Evolutionary conservation across 2,113 vertebrate genomes (phyloP), one percentile per base, ranked within the genome.

Genomic region (Bufo bufo): DNA sequence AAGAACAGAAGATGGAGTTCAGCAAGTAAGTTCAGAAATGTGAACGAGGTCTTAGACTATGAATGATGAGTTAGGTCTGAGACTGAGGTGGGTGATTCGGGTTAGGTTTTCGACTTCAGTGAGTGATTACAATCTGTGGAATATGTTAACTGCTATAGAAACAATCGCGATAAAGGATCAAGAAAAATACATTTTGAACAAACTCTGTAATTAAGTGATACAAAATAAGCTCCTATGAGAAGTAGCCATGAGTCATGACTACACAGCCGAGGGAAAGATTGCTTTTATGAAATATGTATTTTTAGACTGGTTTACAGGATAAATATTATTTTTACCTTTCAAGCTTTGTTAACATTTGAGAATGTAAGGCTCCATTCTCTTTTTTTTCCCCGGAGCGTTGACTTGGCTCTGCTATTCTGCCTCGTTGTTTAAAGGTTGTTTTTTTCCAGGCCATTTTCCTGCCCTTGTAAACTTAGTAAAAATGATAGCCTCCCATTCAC

Each of bases 251-350:
- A 4, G 45, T 50, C 17, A 19, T 20, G 17, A 56, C 5, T 4
- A 4, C 14, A 50, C 43, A 20, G 11, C 74, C 19, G 19, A 50
- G 74, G 19, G 2, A 6, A 16, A 47, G 45, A 8, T 47, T 47
- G 71, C 19, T 47, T 45, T 77, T 10, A 78, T n/a, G 49, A 23
- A 78, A 78, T 54, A 9, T 13, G 20, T 78, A 56, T 78, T 78
- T 52, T 78, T 78, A 78, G 50, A 20, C 77, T 52, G 49, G 50
- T 23, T 20, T 23, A 23, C 50, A 50, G 72, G 45, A 75, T 75
- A 75, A 75, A 78, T 78, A 78, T 81, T 81, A 61, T 23, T 45
- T 4, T 4, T 81, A 81, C 78, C 23, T 59, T 61, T 43, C 33
- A 59, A 9, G 10, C 56, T 59, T 61, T 81, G 56, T 59, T 61